Evolutionary conservation across 2,113 vertebrate genomes (phyloP).

Genomic region (Ceratotherium simum): DNA sequence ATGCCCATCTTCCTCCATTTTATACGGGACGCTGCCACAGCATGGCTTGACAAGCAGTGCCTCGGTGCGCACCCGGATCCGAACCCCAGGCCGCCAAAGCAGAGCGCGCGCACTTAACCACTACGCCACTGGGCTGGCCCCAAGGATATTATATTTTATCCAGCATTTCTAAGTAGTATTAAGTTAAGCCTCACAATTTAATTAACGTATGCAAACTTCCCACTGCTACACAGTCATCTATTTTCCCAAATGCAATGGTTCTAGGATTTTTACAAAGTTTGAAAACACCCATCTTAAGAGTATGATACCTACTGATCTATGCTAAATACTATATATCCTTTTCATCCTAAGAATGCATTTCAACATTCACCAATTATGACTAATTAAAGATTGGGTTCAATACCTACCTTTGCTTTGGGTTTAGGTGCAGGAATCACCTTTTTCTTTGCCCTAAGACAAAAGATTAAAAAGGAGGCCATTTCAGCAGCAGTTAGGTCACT

Average conservation of each 20-base stretch:
- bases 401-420: slow-evolving; percentile 94
- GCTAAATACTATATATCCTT: neutral
- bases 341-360: neutral
- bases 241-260: slow-evolving; percentile 6
- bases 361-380: neutral
- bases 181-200: neutral
- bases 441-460: slow-evolving; percentile 93
- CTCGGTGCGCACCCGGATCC: too few species aligned
- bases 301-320: neutral
- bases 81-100: too few species aligned
- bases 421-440: slow-evolving; percentile 94
- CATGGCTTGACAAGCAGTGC: too few species aligned
- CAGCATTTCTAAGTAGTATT: neutral
- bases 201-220: neutral
- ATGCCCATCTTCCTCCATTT: too few species aligned
- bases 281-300: slow-evolving; percentile 21
- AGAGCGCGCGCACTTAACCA: too few species aligned
- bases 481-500: neutral
- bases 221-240: neutral
- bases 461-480: neutral
- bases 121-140: too few species aligned
- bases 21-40: too few species aligned
- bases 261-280: slow-evolving; percentile 12
- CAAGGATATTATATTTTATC: neutral
- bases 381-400: neutral